Conservation (phyloP, 2,113 vertebrate species). For the Lophius piscatorius region DNA sequence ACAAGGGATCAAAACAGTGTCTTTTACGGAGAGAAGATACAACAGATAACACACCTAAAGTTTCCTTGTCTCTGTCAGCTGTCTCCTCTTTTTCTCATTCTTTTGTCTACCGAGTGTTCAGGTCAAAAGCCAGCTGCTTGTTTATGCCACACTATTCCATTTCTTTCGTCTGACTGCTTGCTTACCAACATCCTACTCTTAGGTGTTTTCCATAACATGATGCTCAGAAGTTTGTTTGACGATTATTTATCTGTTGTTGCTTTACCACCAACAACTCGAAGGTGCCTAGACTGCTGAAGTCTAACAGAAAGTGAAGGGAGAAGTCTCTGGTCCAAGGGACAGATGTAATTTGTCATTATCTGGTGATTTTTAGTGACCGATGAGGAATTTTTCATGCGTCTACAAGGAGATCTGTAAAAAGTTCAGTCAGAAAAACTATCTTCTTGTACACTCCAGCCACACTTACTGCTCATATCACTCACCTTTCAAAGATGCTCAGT, state of each 20-base stretch:
- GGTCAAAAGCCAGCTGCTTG: conserved; percentile 15
- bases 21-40: neutral
- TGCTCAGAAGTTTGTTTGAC: neutral
- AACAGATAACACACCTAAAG: neutral
- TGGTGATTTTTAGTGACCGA: neutral
- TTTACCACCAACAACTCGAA: neutral
- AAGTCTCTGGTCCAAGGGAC: neutral
- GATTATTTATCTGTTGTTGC: neutral
- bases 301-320: neutral
- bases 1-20: too few relatives aligned
- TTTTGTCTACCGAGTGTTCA: neutral
- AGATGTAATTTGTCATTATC: neutral
- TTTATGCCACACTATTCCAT: neutral
- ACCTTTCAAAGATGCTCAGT: too few relatives aligned
- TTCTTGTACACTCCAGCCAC: too few relatives aligned
- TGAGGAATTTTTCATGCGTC: neutral
- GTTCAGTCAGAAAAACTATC: too few relatives aligned
- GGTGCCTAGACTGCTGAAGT: too few relatives aligned
- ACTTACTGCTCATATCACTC: too few relatives aligned
- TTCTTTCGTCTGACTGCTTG: neutral
- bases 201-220: neutral
- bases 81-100: neutral
- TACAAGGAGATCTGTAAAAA: too few relatives aligned
- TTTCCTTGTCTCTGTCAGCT: neutral
- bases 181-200: neutral